phyloP scores from a whole-genome alignment of 1,140 invertebrate genomes.

The Chionoecetes opilio region DNA sequence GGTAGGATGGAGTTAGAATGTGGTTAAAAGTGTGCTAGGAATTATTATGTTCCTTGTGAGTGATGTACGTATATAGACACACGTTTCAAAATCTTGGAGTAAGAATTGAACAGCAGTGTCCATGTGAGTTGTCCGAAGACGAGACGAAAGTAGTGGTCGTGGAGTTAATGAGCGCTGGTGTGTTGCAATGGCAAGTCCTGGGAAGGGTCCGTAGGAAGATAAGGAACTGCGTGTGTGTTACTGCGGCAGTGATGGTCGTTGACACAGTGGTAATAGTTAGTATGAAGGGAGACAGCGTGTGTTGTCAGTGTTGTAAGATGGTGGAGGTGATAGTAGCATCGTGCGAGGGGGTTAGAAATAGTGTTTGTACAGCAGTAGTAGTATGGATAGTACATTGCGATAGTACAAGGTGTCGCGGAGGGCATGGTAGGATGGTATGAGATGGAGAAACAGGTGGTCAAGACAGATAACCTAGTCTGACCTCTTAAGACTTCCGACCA shows the following conservation, averaged over 20 bases:
- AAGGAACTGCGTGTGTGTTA: background rate
- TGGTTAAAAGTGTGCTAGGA: background rate
- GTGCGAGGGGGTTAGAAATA: no score
- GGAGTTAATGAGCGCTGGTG: background rate
- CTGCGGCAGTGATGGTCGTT: no score
- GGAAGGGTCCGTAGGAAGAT: background rate
- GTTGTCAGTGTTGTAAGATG: no score
- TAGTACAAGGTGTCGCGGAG: background rate
- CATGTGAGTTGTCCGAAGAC: no score
- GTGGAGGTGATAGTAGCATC: no score
- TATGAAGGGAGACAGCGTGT: no score
- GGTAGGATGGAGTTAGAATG: background rate
- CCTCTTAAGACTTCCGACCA: background rate
- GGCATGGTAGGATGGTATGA: background rate
- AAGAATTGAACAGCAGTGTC: background rate
- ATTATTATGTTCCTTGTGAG: background rate
- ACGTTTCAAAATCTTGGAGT: background rate
- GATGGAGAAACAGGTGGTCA: background rate
- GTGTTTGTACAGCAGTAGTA: no score
- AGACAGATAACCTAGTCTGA: background rate
- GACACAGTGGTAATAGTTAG: no score
- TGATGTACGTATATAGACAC: background rate
- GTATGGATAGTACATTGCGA: no score
- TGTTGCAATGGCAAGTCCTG: background rate
- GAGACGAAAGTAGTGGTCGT: background rate